Evolutionary conservation across 2,888 invertebrate genomes (phyloP), one percentile per base, ranked within the genome.

Genomic region (Epirrhoe alternata): DNA sequence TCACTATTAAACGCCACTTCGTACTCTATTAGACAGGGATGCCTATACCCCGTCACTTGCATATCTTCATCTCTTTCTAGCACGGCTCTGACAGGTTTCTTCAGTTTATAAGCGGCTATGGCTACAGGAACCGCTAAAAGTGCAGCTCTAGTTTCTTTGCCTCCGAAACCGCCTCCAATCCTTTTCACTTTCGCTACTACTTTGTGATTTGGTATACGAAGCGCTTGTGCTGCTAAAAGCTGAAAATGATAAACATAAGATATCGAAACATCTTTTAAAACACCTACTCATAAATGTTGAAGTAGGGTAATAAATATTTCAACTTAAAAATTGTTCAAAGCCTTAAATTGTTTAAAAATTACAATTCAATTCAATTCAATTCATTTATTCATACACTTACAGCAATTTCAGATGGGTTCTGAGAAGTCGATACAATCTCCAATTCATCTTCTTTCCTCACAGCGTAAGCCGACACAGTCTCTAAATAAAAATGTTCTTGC

Each of bases 401-500:
- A 78, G 95, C 95, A 55, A 96, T 87, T 82, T 97, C 97, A 0
- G 95, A 87, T 0, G 97, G 97, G 92, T 96, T 95, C 86, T 99
- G 99, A 0, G 97, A 95, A 0, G 97, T 96, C 64, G 95, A 94
- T 74, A 96, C 95, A 33, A 99, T 88, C 85, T 98, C 98, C 65
- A 99, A 87, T 86, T 99, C 99, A 72, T 97, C 96, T 82, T 97
- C 97, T 77, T 94, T 95, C 74, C 95, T 95, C 0, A 96, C 95
- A 0, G 94, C 96, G 64, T 95, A 89, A 12, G 94, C 90, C 38
- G 94, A 94, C 35, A 96, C 94, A 0, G 98, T 97, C 90, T 98
- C 98, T 76, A 98, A 87, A 85, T 98, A 98, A 88, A 98, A 98
- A 84, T 98, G 98, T 83, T 98, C 98, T 85, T 98, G 98, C 0